Percentiles rank a stretch among this genome's conserved stretches.
Evolutionary conservation across 2,797 vertebrate species (phyloP).

Genomic region (Karalla daura): DNA sequence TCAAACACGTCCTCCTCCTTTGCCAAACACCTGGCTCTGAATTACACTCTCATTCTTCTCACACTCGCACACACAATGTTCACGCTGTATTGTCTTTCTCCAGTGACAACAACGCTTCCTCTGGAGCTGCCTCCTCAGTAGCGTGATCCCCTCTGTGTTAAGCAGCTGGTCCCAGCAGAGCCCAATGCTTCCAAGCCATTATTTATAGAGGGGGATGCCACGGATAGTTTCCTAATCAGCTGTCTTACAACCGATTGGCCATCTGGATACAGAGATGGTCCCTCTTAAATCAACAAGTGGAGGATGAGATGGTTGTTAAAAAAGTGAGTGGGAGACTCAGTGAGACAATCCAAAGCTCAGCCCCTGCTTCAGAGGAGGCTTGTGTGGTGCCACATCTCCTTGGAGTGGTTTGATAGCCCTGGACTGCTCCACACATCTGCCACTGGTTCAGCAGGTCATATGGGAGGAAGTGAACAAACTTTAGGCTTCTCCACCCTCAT

Average conservation of each 20-base stretch:
- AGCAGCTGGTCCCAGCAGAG: constrained; percentile 64
- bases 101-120: constrained; percentile 53
- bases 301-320: constrained; percentile 21
- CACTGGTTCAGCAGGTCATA: not conserved
- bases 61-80: constrained; percentile 3
- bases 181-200: constrained; percentile 63
- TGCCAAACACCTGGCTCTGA: constrained; percentile 26
- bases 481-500: not conserved
- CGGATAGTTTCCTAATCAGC: constrained; percentile 82
- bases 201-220: constrained; percentile 82
- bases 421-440: not conserved
- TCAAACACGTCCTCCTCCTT: constrained; percentile 9
- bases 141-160: constrained; percentile 46
- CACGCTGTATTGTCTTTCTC: constrained; percentile 36
- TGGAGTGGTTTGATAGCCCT: not conserved
- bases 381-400: not conserved
- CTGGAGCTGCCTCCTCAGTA: constrained; percentile 48
- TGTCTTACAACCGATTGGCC: constrained; percentile 64
- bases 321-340: constrained; percentile 20
- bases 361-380: not conserved
- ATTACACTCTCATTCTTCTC: constrained; percentile 25
- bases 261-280: constrained; percentile 55
- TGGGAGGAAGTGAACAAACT: not conserved
- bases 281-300: constrained; percentile 52
- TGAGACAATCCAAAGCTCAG: constrained; percentile 14